These are phyloP conservation scores for Dreissena rostriformis DNA, from an alignment of 1,140 invertebrate genomes.

Conservation along the genomic window DNA sequence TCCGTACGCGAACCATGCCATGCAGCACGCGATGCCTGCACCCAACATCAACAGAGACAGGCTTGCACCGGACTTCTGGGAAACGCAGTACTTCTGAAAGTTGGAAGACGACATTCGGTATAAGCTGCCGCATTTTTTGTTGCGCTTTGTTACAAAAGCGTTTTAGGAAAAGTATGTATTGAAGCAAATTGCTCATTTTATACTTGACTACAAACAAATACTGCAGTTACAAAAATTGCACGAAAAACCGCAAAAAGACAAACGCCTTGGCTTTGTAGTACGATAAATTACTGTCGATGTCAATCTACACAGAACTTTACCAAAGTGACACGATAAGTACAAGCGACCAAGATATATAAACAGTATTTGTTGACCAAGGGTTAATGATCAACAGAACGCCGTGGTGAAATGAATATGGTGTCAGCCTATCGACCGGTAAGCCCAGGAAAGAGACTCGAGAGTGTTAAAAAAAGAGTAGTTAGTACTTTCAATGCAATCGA, in stretches of 20 bases:
- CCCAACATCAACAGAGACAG: conserved; percentile 14
- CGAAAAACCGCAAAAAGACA: neutral
- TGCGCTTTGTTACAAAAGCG: neutral
- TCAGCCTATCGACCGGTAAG: no score
- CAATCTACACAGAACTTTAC: neutral
- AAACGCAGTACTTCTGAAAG: conserved; percentile 34
- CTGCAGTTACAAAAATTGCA: neutral
- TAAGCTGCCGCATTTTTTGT: neutral
- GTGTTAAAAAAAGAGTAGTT: no score
- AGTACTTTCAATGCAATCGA: no score
- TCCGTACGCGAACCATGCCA: conserved; percentile 24
- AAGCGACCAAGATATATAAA: no score
- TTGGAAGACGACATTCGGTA: neutral
- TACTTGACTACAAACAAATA: neutral
- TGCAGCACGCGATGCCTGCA: conserved; percentile 21
- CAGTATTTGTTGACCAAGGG: neutral
- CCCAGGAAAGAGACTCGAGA: no score
- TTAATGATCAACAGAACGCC: no score
- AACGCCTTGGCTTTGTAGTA: neutral
- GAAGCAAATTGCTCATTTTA: neutral
- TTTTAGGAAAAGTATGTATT: neutral
- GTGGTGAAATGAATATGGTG: no score
- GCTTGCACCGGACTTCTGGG: neutral
- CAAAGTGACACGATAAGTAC: neutral
- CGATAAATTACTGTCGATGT: no score